Evolutionary conservation across 2,113 vertebrate species (phyloP).

Genomic region (Phalacrocorax aristotelis): DNA sequence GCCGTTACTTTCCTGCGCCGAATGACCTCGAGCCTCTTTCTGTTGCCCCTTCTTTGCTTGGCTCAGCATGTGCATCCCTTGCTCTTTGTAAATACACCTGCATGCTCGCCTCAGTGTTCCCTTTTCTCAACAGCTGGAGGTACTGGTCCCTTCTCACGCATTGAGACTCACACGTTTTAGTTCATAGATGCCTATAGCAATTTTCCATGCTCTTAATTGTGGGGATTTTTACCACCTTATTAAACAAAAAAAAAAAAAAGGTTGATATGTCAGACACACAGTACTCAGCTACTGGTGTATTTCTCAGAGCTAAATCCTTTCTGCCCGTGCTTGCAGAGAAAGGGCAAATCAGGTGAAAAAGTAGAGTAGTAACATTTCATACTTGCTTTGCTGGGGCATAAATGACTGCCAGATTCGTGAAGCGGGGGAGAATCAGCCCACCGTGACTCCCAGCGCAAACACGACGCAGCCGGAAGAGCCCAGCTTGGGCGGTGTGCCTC

Average conservation of each 20-base stretch:
- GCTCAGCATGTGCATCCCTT: not conserved
- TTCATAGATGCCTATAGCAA: not conserved
- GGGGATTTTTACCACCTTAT: not conserved
- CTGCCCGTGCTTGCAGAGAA: fast-evolving
- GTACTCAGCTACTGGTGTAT: not conserved
- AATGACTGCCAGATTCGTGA: not conserved
- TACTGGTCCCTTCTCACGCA: not conserved
- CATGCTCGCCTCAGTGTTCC: not conserved
- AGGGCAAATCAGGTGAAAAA: not conserved
- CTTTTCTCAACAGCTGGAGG: not conserved
- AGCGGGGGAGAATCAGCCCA: not conserved
- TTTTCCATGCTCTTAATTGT: not conserved
- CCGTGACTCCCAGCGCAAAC: not conserved
- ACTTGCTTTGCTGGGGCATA: not conserved
- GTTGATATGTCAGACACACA: not conserved
- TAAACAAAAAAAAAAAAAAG: not conserved
- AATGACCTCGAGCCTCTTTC: not conserved
- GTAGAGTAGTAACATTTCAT: not conserved
- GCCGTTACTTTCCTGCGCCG: not conserved
- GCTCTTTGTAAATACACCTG: not conserved
- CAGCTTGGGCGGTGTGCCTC: not conserved
- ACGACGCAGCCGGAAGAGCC: not conserved
- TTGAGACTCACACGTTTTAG: not conserved
- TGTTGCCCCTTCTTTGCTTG: not conserved
- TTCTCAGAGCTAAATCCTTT: not conserved